A percentile compares a stretch with the other conserved stretches of the same genome.
phyloP scores from a whole-genome alignment of 2,797 vertebrate genomes.

The Remorina albescens region DNA sequence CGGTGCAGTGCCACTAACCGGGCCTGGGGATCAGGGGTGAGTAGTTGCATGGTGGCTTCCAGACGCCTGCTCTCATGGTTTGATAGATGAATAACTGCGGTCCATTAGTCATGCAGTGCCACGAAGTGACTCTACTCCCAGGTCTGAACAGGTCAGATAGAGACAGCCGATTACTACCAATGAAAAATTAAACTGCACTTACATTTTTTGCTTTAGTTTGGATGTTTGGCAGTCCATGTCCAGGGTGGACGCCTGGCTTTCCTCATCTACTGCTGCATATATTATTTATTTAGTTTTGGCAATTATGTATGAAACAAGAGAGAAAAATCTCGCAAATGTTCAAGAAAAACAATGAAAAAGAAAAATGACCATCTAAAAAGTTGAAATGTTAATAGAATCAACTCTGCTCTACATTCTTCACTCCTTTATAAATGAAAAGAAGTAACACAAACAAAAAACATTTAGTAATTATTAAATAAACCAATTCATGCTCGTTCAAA shows the following conservation, averaged over 20 bases:
- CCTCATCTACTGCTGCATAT: neutral
- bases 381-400: no score
- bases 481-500: no score
- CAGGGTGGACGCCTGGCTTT: neutral
- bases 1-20: conserved; percentile 21
- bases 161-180: conserved; percentile 35
- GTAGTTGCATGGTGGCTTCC: conserved; percentile 24
- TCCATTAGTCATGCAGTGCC: conserved; percentile 60
- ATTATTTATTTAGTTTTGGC: neutral
- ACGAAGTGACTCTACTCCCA: conserved; percentile 49
- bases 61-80: conserved; percentile 40
- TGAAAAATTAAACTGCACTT: conserved; percentile 42
- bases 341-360: neutral
- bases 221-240: neutral
- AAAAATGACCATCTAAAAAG: no score
- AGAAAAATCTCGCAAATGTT: neutral
- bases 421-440: no score
- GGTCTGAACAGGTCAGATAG: conserved; percentile 32
- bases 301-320: neutral
- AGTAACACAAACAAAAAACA: no score
- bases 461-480: no score
- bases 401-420: no score
- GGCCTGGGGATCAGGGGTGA: conserved; percentile 24
- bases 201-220: neutral
- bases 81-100: conserved; percentile 60